phyloP scores from a whole-genome alignment of 2,113 vertebrate genomes.

The Oryzias celebensis region DNA sequence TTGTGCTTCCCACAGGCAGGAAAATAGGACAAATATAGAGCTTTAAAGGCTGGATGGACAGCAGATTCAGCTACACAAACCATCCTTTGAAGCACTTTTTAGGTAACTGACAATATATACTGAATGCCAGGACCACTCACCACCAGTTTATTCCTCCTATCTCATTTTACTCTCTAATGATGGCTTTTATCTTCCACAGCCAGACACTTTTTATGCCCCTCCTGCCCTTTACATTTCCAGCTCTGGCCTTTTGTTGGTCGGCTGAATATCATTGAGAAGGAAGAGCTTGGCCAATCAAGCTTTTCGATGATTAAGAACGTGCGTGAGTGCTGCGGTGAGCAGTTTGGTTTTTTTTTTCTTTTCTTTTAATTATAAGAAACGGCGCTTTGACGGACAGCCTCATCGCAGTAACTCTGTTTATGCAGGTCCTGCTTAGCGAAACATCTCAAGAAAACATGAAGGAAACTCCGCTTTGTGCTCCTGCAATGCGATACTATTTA shows the following conservation, averaged over 20 bases:
- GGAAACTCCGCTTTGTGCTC: conserved; percentile 35
- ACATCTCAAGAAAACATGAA: conserved; percentile 53
- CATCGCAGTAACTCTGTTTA: conserved; percentile 16
- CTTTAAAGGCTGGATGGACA: conserved; percentile 31
- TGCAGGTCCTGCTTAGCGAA: conserved; percentile 35
- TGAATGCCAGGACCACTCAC: conserved; percentile 33
- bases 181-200: conserved; percentile 69
- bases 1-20: conserved; percentile 29
- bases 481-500: conserved; percentile 34
- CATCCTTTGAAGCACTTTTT: conserved; percentile 32
- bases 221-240: conserved; percentile 70
- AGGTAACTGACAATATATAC: conserved; percentile 19
- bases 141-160: conserved; percentile 34
- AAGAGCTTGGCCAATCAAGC: conserved; percentile 46
- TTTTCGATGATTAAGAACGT: conserved; percentile 22
- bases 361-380: conserved; percentile 2
- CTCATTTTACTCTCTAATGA: conserved; percentile 72
- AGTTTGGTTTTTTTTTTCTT: conserved; percentile 8
- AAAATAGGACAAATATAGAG: conserved; percentile 31
- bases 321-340: conserved; percentile 22
- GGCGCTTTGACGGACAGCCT: conserved; percentile 9
- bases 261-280: conserved; percentile 49
- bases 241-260: conserved; percentile 61
- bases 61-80: conserved; percentile 49
- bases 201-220: conserved; percentile 74